These are phyloP conservation scores for Rallus crepitans DNA, from an alignment of 2,797 vertebrate genomes.

Conservation along the genomic window DNA sequence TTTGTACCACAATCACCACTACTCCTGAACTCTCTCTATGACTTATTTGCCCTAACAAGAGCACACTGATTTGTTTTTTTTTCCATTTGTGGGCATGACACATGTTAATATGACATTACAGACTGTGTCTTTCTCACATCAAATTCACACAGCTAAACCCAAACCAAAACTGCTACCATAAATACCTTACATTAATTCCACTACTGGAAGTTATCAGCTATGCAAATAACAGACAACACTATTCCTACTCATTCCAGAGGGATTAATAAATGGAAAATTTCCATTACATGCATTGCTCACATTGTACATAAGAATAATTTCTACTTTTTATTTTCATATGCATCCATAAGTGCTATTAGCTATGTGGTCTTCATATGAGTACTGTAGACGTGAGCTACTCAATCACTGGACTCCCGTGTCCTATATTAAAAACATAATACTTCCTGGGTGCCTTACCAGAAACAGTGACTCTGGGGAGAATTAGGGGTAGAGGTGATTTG, in stretches of 20 bases:
- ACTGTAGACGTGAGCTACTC: neutral
- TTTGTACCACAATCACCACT: neutral
- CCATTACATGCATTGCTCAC: neutral
- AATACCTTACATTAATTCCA: slow-evolving; percentile 59
- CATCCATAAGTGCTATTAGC: neutral
- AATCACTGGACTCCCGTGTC: neutral
- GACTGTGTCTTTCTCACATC: slow-evolving; percentile 45
- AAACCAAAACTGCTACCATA: slow-evolving; percentile 11
- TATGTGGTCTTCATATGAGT: neutral
- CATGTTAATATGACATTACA: slow-evolving; percentile 23
- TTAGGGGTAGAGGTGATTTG: neutral
- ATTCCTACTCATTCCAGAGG: slow-evolving; percentile 36
- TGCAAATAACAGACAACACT: slow-evolving; percentile 2
- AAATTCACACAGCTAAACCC: slow-evolving; percentile 6
- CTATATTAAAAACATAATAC: neutral
- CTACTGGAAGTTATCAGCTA: slow-evolving; percentile 45
- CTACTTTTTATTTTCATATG: neutral
- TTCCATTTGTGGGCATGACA: neutral
- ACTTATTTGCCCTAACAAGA: slow-evolving; percentile 22
- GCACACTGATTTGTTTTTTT: neutral
- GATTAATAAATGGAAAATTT: slow-evolving; percentile 45
- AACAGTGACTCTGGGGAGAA: neutral
- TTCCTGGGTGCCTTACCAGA: neutral
- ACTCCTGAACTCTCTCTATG: neutral
- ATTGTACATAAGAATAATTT: slow-evolving; percentile 8